Base-by-base conservation (phyloP, 2,113 vertebrate genomes). In the Laticauda laticaudata region DNA sequence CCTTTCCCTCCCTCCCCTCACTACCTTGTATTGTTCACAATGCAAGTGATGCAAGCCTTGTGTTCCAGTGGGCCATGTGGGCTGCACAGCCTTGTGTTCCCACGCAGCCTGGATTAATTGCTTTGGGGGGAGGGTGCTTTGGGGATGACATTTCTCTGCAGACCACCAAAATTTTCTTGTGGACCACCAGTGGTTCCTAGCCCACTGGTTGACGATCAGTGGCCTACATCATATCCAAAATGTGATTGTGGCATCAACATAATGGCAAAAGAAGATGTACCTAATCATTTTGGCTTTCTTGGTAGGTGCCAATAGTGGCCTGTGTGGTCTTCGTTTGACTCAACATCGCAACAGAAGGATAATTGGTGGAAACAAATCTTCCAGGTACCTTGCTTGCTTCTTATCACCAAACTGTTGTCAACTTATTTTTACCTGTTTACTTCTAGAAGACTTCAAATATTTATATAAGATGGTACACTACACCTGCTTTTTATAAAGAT, bases 341-440 rank as follows among this genome's bases (percentile, higher is more conserved):
- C 95, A 95, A n/a, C 97, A 96, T 43, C 97, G 98, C 81, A 97
- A 95, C 94, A 98, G 98, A 96, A 97, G 97, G 92, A 98, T 97
- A 93, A 97, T 97, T 88, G 98, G 98, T 87, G 98, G 98, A 93
- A 97, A 97, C 81, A 98, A 98, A 94, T 98, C 98, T 1, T 96
- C 98, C 94, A 98, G 98, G 98, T 98, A 97, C 54, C 75, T 8
- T 18, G 20, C 75, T 93, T 93, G 64, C 75, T 3, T 9, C 89
- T 20, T 87, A 56, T 18, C 91, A 15, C 29, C 89, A 55, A 93
- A 43, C 23, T 81, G 24, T 69, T 93, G 88, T 92, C 53, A 61
- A 24, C 1, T 0, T 0, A 57, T n/a, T 9, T 39, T 91, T 43
- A 88, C 86, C 59, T 54, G 45, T 59, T 93, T 18, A 89, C 39